Evolutionary conservation across 2,113 vertebrate species (phyloP).

Genomic region (Solea senegalensis): DNA sequence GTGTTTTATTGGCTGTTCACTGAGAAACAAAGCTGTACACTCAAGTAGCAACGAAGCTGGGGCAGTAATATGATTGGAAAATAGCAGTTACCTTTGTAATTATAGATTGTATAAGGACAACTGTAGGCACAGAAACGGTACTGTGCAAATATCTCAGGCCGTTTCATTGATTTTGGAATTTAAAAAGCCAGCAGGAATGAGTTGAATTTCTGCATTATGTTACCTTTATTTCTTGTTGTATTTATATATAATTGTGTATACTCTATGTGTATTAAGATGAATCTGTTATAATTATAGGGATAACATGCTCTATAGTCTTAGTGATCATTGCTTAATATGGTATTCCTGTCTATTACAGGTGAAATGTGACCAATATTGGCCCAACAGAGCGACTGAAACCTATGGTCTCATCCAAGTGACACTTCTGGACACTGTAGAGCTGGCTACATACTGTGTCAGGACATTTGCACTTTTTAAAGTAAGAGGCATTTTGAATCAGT

Average conservation of each 20-base stretch:
- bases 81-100: constrained; percentile 77
- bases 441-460: constrained; percentile 96
- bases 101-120: constrained; percentile 70
- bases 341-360: constrained; percentile 82
- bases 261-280: no score
- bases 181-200: constrained; percentile 48
- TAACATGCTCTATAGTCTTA: not conserved
- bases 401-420: constrained; percentile 96
- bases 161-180: constrained; percentile 71
- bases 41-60: constrained; percentile 70
- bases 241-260: not conserved
- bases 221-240: constrained; percentile 12
- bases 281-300: not conserved
- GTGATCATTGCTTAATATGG: constrained; percentile 3
- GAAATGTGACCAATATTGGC: constrained; percentile 99
- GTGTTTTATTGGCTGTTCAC: constrained; percentile 72
- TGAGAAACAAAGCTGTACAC: constrained; percentile 67
- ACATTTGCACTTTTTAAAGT: constrained; percentile 99
- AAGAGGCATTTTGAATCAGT: constrained; percentile 38
- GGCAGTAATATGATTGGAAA: constrained; percentile 73
- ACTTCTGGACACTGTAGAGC: constrained; percentile 93
- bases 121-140: constrained; percentile 57
- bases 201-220: not conserved
- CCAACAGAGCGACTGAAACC: constrained; percentile 94
- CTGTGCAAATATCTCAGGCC: constrained; percentile 57